Base-by-base conservation (phyloP, 2,797 vertebrate genomes). In the Cuniculus paca region DNA sequence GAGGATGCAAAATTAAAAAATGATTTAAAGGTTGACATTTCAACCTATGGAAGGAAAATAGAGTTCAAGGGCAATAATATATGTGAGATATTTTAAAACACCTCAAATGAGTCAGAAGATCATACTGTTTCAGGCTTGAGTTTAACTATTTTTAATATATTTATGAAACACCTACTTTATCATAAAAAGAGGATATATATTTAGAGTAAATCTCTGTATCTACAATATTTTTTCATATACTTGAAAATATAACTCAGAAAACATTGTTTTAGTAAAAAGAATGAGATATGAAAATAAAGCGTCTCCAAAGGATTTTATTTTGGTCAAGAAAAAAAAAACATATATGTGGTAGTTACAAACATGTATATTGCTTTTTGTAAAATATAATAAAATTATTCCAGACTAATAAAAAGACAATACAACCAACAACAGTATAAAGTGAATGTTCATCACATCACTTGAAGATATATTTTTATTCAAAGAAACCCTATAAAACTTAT, bases 401-500 rank as follows among this genome's bases (percentile, higher is more conserved):
- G 39, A 42, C 16, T 93, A 96, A 80, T 83, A 95, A 58, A 95
- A 85, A 83, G 48, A 88, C 48, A 97, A 97, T 74, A 48, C 94
- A 94, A 95, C 86, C 52, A 90, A 85, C 45, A 80, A 79, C 36
- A 36, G 20, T 31, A 97, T 77, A 96, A 97, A 56, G 60, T 95
- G 63, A 96, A 90, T 93, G 88, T 78, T 97, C 97, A 97, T 96
- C 86, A 95, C 6, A 91, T 56, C 45, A 90, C 6, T 96, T 87
- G 28, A n/a, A 95, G 77, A 61, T 92, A 16, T 42, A 88, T 97
- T 98, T 98, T 96, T 61, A 87, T 96, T 97, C 79, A 95, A 58
- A 97, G 6, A 94, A 97, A 97, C 96, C 60, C 80, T 42, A 45
- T 90, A 95, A 92, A 97, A 97, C 87, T 97, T 95, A 96, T 84